Base-by-base conservation (phyloP, 2,888 invertebrate species). In the Amblyteles armatorius region DNA sequence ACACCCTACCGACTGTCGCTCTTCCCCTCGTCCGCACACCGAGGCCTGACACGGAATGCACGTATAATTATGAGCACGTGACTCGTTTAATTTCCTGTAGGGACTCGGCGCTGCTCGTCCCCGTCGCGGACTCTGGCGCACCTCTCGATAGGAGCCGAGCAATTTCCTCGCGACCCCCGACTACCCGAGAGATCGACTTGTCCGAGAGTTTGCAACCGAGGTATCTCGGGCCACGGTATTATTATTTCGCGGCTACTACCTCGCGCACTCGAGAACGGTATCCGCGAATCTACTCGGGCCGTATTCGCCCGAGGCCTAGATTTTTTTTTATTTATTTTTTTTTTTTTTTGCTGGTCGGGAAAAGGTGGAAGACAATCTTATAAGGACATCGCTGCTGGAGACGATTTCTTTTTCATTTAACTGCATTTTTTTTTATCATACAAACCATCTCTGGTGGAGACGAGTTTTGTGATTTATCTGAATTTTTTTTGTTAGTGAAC, bases 31-130 rank as follows among this genome's bases (percentile, higher is more conserved):
- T 22, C 55, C 26, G 57, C 5, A 26, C 57, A 55, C 22, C 7
- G 22, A 13, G 16, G 33, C 50, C 65, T 77, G 52, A 52, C 88
- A 84, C 76, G 89, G 86, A 92, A 90, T 90, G 89, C 78, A 81
- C 88, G 91, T 91, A 92, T 92, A 92, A 92, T 92, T 92, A 92
- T 90, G 89, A 90, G 88, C 91, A 92, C 92, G 91, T 92, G 92
- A 92, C 92, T 92, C 90, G 90, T 91, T 92, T 92, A 92, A 92
- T 92, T 92, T 92, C 91, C 91, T 91, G 90, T 79, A 84, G 84
- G 89, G 88, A 90, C 88, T 88, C 88, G 79, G 74, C 71, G 55
- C 81, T 84, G 77, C 50, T 50, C 72, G 60, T 40, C 16, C 9
- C 68, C 63, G 72, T 65, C 48, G 74, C 73, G 74, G 36, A 33